These are phyloP conservation scores for Drosophila auraria DNA, from an alignment of 1,140 invertebrate genomes.

Conservation along the genomic window DNA sequence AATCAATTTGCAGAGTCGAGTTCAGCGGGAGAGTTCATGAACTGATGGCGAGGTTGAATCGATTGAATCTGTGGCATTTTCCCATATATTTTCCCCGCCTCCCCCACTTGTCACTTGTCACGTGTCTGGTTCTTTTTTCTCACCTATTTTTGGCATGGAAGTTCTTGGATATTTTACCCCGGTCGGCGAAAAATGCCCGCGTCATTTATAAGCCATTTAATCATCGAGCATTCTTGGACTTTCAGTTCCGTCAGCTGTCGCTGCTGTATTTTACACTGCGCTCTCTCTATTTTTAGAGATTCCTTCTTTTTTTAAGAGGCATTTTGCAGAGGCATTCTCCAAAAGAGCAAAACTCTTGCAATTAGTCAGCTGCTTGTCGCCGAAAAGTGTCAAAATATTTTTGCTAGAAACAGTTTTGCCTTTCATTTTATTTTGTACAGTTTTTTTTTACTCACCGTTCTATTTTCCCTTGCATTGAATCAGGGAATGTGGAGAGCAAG, in stretches of 20 bases:
- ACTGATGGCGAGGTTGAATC: slow-evolving; percentile 4
- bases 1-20: slow-evolving; percentile 20
- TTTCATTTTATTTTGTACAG: slow-evolving; percentile 38
- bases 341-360: slow-evolving; percentile 58
- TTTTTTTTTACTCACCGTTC: slow-evolving; percentile 47
- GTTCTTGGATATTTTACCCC: slow-evolving; percentile 16
- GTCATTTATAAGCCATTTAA: slow-evolving; percentile 78
- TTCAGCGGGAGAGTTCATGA: background rate
- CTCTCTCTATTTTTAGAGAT: slow-evolving; percentile 20
- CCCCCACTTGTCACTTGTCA: slow-evolving; percentile 5
- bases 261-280: slow-evolving; percentile 58
- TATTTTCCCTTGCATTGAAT: slow-evolving; percentile 50
- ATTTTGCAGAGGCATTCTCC: slow-evolving; percentile 19
- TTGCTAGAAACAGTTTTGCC: slow-evolving; percentile 41
- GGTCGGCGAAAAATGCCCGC: slow-evolving; percentile 41
- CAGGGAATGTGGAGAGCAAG: slow-evolving; percentile 32
- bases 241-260: slow-evolving; percentile 69
- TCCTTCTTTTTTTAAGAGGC: background rate
- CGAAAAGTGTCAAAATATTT: slow-evolving; percentile 78
- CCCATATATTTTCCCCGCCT: background rate
- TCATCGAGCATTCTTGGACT: slow-evolving; percentile 55
- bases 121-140: slow-evolving; percentile 9
- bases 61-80: slow-evolving; percentile 12
- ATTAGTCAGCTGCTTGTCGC: slow-evolving; percentile 79
- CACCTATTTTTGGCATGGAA: slow-evolving; percentile 57